These are phyloP conservation scores for Tetramorium parvispinum DNA, from an alignment of 1,140 invertebrate species.

Conservation along the genomic window DNA sequence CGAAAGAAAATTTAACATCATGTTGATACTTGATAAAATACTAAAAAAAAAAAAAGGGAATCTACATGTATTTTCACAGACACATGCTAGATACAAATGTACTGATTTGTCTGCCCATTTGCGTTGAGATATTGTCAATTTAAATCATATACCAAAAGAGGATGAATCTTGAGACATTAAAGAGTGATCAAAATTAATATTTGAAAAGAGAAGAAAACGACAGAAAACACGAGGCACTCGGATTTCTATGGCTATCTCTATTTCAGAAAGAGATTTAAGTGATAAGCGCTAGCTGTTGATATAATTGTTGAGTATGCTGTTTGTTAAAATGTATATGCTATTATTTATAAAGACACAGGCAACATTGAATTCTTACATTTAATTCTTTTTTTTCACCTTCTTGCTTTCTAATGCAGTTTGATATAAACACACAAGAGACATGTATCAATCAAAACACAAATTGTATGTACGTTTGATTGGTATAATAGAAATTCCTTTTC, in stretches of 20 bases:
- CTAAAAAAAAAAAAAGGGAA: background rate
- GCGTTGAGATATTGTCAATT: conserved; percentile 80
- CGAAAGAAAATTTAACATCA: background rate
- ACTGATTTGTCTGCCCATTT: conserved; percentile 81
- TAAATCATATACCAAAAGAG: conserved; percentile 36
- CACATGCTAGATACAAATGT: conserved; percentile 71
- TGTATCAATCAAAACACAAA: conserved; percentile 37
- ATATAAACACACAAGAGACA: conserved; percentile 11
- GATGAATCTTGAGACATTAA: conserved; percentile 56
- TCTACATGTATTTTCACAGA: conserved; percentile 39
- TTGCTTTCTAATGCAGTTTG: conserved; percentile 38
- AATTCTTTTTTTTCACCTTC: conserved; percentile 25
- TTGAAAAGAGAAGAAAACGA: conserved; percentile 37
- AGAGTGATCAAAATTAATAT: conserved; percentile 53
- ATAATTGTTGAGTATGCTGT: conserved; percentile 51
- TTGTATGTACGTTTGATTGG: conserved; percentile 15
- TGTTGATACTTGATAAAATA: background rate
- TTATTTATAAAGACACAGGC: conserved; percentile 40
- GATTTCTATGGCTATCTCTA: conserved; percentile 35
- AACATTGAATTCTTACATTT: conserved; percentile 38
- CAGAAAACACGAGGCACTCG: conserved; percentile 25
- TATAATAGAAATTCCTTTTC: conserved; percentile 20
- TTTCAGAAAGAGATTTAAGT: conserved; percentile 60
- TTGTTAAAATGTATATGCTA: conserved; percentile 40
- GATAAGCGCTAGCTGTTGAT: conserved; percentile 67